Conservation (phyloP, 2,113 vertebrate genomes). For the Hystrix cristata region DNA sequence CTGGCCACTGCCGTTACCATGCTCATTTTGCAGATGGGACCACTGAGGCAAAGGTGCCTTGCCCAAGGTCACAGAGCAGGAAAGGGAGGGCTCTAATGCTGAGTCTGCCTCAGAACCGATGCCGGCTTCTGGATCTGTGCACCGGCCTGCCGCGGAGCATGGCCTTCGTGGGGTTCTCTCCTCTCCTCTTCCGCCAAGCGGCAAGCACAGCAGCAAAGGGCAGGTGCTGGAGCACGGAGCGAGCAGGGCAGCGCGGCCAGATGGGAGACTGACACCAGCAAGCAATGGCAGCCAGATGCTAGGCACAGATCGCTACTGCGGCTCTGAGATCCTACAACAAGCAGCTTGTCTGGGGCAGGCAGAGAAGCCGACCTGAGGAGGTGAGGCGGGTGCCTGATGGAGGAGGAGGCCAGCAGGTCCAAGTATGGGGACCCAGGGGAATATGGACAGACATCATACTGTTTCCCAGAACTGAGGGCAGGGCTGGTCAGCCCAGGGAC, state of each 20-base stretch:
- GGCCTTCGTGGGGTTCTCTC: neutral
- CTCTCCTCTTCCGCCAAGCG: neutral
- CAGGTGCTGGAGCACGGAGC: neutral
- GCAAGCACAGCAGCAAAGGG: neutral
- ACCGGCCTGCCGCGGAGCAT: neutral
- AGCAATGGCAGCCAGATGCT: neutral
- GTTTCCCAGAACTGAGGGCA: neutral
- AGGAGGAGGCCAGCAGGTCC: too few species aligned
- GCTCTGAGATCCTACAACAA: neutral
- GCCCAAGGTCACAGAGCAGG: neutral
- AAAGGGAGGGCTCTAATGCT: neutral
- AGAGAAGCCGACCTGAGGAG: neutral
- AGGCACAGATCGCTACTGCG: fast-evolving
- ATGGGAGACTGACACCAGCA: fast-evolving
- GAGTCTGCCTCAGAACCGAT: neutral
- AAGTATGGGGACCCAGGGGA: neutral
- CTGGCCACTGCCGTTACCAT: neutral
- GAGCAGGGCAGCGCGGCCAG: neutral
- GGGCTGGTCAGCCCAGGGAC: neutral
- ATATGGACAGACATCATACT: neutral
- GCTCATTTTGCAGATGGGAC: neutral
- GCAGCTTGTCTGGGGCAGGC: neutral
- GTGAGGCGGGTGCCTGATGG: neutral
- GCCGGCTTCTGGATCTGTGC: neutral
- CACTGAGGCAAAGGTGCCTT: neutral